Conservation (phyloP, 2,113 vertebrate genomes). For the Vombatus ursinus region DNA sequence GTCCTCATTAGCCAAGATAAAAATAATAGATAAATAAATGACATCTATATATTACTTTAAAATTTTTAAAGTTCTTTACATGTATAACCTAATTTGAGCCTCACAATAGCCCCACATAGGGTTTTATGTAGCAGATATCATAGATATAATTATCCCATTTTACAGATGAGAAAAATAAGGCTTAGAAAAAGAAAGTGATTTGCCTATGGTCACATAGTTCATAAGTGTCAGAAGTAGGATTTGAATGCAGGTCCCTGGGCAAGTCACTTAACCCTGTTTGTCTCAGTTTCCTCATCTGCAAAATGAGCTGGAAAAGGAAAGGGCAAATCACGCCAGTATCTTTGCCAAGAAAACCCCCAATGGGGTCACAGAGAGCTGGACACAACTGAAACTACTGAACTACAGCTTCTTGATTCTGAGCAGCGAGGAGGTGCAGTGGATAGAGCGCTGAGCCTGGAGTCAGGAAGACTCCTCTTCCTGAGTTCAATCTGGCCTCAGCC, state of each 20-base stretch:
- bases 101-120: background rate
- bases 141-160: background rate
- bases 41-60: background rate
- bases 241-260: background rate
- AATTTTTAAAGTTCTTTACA: background rate
- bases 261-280: background rate
- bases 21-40: background rate
- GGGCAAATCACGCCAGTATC: no score
- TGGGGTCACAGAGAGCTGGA: background rate
- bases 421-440: no score
- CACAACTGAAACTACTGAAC: background rate
- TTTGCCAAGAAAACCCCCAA: background rate
- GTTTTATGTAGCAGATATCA: background rate
- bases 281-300: no score
- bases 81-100: no score
- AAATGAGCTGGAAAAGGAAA: no score
- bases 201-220: background rate
- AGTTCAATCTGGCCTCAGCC: no score
- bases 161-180: background rate
- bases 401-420: no score
- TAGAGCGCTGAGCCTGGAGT: no score
- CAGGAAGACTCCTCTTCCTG: no score
- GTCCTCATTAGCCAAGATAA: background rate
- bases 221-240: background rate
- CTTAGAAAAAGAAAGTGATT: background rate